Conservation (phyloP, 2,888 invertebrate genomes). For the Morpho deidamia region DNA sequence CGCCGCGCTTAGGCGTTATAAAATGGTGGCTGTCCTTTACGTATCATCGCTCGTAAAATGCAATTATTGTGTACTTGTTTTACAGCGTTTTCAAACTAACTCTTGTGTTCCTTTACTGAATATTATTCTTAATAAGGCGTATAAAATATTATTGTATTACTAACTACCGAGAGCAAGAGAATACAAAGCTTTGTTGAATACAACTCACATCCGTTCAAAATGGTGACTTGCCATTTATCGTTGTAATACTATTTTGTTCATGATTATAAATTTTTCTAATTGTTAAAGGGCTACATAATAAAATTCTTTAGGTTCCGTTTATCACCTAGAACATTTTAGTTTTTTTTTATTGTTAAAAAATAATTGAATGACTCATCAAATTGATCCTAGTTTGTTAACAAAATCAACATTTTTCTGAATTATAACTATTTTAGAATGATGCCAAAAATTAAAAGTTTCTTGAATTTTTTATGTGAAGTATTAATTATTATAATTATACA, state of each 20-base stretch:
- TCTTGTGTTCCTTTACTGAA: conserved; percentile 41
- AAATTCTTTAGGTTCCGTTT: neutral
- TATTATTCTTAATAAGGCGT: conserved; percentile 37
- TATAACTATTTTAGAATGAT: too few species aligned
- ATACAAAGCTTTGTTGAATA: conserved; percentile 68
- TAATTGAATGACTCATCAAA: conserved; percentile 27
- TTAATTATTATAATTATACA: too few species aligned
- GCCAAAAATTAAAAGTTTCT: too few species aligned
- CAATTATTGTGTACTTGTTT: conserved; percentile 46
- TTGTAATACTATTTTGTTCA: conserved; percentile 26
- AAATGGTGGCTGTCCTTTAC: conserved; percentile 76
- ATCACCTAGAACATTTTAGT: neutral
- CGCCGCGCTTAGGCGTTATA: conserved; percentile 75
- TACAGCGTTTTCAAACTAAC: conserved; percentile 34
- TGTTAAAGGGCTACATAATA: neutral
- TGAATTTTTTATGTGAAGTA: too few species aligned
- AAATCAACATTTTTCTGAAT: neutral
- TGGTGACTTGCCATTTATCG: conserved; percentile 78
- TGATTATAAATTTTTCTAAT: conserved; percentile 6
- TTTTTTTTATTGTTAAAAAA: conserved; percentile 14
- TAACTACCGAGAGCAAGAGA: conserved; percentile 37
- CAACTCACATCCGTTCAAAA: conserved; percentile 80
- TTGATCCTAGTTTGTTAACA: conserved; percentile 1
- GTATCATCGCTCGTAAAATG: conserved; percentile 59
- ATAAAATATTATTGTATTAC: conserved; percentile 43